These are phyloP conservation scores for Oostethus manadensis DNA, from an alignment of 2,113 vertebrate species.

Conservation along the genomic window DNA sequence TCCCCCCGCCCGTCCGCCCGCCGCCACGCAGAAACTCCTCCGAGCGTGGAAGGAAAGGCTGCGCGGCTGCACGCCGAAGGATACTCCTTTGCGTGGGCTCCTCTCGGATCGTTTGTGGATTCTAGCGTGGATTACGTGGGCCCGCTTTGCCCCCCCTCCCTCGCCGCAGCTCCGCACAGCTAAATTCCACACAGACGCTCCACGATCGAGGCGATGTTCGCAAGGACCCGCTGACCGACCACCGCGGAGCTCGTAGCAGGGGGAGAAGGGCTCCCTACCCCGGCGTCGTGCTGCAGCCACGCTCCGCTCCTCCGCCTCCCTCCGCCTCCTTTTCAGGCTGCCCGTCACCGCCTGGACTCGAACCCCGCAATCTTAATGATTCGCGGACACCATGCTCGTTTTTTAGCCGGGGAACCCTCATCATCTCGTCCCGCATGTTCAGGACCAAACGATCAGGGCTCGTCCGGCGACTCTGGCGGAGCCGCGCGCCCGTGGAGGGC, in stretches of 20 bases:
- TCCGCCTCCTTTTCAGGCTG: conserved; percentile 71
- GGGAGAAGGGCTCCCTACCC: conserved; percentile 64
- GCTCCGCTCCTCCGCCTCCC: conserved; percentile 73
- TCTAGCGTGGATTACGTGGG: conserved; percentile 54
- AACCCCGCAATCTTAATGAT: conserved; percentile 94
- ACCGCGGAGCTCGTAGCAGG: conserved; percentile 35
- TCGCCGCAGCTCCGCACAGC: background rate
- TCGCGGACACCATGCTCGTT: conserved; percentile 95
- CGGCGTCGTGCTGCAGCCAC: conserved; percentile 85
- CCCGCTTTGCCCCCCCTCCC: conserved; percentile 10
- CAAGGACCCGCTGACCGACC: conserved; percentile 46
- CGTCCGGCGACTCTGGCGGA: conserved; percentile 96
- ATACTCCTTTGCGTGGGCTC: background rate
- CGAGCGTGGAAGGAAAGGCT: background rate
- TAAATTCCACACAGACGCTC: no score
- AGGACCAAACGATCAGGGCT: conserved; percentile 98
- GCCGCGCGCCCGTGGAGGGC: conserved; percentile 88
- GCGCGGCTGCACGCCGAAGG: conserved; percentile 1
- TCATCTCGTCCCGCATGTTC: conserved; percentile 95
- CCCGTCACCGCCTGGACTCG: conserved; percentile 83
- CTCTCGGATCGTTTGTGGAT: background rate
- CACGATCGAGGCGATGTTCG: background rate
- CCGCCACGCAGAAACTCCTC: conserved; percentile 3
- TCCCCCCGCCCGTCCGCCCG: conserved; percentile 30
- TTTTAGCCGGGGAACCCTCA: conserved; percentile 89